Base-by-base conservation (phyloP, 2,113 vertebrate genomes). In the Micromys minutus region DNA sequence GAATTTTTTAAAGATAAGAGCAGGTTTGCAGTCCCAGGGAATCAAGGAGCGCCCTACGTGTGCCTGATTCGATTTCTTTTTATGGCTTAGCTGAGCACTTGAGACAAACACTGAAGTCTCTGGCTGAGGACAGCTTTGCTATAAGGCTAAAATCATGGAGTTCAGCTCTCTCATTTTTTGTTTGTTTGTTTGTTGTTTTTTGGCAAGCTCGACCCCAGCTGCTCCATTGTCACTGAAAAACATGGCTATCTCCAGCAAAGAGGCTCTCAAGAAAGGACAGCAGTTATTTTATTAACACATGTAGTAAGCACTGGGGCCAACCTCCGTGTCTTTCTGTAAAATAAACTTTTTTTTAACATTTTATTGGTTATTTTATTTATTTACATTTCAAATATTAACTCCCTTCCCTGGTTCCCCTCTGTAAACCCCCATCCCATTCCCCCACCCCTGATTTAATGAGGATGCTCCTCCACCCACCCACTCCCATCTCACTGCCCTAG, bases 1-100 rank as follows among this genome's bases (percentile, higher is more conserved):
- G 61, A 63, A 97, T 96, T 96, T 93, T 98, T 97, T 93, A 97
- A 97, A 98, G 84, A 96, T 97, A 98, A 98, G 98, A 98, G 97
- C 88, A 97, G 94, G 96, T 95, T 96, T 97, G 95, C 97, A 97
- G 93, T 96, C 93, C 96, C 95, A 55, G 24, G 2, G 19, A n/a
- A n/a, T 89, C 36, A 94, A 89, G 95, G 52, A 96, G 92, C 94
- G 93, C 77, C 77, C 81, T 92, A 94, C 92, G 90, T 97, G 93
- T 96, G 91, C 71, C 57, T 96, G 7, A 26, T 16, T 93, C 39
- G 69, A 39, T 79, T 4, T 50, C 84, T 77, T 95, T 72, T 89
- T 69, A 65, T 42, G 71, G 26, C 55, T 57, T n/a, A 9, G 29
- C 22, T 93, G 34, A 80, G 45, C 45, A 76, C 24, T 42, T 19